Evolutionary conservation across 2,113 vertebrate genomes (phyloP).

Genomic region (Ophiodon elongatus): DNA sequence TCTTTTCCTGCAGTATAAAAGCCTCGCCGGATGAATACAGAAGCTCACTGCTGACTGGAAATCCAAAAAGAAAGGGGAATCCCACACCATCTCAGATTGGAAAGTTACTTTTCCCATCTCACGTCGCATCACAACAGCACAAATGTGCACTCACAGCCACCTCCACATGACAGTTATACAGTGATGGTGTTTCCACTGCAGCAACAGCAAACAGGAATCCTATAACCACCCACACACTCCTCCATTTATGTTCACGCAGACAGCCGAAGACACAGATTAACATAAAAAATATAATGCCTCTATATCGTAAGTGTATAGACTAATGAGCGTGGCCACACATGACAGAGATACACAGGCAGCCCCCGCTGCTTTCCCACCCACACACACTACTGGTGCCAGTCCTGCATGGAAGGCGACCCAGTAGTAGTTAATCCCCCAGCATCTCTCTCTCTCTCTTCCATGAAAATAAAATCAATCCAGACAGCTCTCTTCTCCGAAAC

Average conservation of each 20-base stretch:
- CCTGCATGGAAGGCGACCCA: conserved; percentile 57
- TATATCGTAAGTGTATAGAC: conserved; percentile 5
- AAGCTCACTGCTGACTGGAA: conserved; percentile 1
- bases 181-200: conserved; percentile 27
- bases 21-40: background rate
- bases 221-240: conserved; percentile 11
- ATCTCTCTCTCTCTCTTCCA: conserved; percentile 22
- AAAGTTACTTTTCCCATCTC: conserved; percentile 2
- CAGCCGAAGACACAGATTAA: conserved; percentile 17
- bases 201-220: conserved; percentile 12
- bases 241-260: background rate
- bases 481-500: conserved; percentile 21
- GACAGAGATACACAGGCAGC: conserved; percentile 36
- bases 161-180: conserved; percentile 11
- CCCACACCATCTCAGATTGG: background rate
- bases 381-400: conserved; percentile 38
- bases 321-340: conserved; percentile 35
- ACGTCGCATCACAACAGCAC: conserved; percentile 4
- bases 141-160: conserved; percentile 31
- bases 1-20: conserved; percentile 27
- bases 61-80: conserved; percentile 15
- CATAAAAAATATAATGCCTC: background rate
- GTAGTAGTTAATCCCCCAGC: conserved; percentile 46
- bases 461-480: conserved; percentile 61
- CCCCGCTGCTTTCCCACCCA: conserved; percentile 59